phyloP scores from a whole-genome alignment of 2,888 invertebrate genomes.

The Steinernema scapterisci region DNA sequence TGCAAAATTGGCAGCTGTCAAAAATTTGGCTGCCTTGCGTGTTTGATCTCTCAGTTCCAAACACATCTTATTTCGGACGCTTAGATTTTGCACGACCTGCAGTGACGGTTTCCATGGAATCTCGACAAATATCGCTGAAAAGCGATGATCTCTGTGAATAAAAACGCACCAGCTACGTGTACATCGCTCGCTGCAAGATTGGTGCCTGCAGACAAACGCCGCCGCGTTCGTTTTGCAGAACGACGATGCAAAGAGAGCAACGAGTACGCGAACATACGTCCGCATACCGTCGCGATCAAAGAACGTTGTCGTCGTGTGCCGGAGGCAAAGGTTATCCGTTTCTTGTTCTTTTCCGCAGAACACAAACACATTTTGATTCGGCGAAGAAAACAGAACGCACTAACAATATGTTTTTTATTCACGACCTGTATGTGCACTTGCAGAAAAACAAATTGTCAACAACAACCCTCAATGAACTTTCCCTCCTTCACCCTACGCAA shows the following conservation, averaged over 20 bases:
- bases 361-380: neutral
- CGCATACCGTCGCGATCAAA: slow-evolving; percentile 23
- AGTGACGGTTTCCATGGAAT: neutral
- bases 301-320: slow-evolving; percentile 6
- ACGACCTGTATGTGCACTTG: neutral
- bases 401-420: neutral
- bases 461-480: neutral
- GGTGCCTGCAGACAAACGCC: slow-evolving; percentile 2
- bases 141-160: neutral
- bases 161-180: neutral
- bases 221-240: slow-evolving; percentile 7
- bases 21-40: neutral
- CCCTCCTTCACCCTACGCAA: neutral
- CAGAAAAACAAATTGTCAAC: slow-evolving; percentile 27
- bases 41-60: too few relatives aligned
- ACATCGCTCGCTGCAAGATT: neutral
- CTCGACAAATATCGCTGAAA: neutral
- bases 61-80: too few relatives aligned
- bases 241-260: slow-evolving; percentile 4
- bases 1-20: neutral
- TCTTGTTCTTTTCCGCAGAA: neutral
- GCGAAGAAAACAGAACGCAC: neutral
- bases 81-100: too few relatives aligned
- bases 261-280: slow-evolving; percentile 16
- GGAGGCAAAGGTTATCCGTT: neutral